Evolutionary conservation across 64 coral and sea anemone species (phyloP).

Genomic region (Cladopsammia gracilis): DNA sequence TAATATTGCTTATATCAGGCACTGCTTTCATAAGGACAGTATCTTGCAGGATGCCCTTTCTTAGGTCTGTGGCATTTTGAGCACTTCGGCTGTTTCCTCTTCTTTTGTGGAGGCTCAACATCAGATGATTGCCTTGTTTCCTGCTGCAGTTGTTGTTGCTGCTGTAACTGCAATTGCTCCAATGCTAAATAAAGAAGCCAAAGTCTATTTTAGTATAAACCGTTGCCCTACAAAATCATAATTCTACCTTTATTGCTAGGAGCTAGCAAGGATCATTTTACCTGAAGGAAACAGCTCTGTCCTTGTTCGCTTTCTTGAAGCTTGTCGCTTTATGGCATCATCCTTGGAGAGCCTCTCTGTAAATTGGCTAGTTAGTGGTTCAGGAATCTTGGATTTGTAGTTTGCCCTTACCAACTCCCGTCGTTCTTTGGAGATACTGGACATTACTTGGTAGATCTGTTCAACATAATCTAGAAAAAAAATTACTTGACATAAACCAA

Average conservation of each 20-base stretch:
- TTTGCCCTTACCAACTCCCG: background rate
- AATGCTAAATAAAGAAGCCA: background rate
- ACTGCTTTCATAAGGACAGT: too few relatives aligned
- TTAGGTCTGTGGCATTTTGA: background rate
- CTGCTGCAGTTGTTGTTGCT: background rate
- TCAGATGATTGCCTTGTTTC: background rate
- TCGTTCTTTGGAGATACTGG: background rate
- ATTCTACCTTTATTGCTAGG: background rate
- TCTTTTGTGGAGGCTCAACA: background rate
- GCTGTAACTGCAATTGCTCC: background rate
- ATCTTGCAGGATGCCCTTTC: background rate
- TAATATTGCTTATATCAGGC: too few relatives aligned
- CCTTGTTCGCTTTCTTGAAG: background rate
- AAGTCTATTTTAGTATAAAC: background rate
- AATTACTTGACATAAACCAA: too few relatives aligned
- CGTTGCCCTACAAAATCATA: background rate
- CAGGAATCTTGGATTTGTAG: constrained; percentile 15
- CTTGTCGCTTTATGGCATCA: background rate
- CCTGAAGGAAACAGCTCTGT: constrained; percentile 27
- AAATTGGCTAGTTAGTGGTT: constrained; percentile 30
- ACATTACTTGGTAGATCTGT: background rate
- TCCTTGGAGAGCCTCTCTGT: constrained; percentile 19
- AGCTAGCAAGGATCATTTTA: background rate
- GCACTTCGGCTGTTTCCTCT: background rate
- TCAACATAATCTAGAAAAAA: constrained; percentile 30